Evolutionary conservation across 2,888 invertebrate genomes (phyloP).

Genomic region (Mycalesis mineus): DNA sequence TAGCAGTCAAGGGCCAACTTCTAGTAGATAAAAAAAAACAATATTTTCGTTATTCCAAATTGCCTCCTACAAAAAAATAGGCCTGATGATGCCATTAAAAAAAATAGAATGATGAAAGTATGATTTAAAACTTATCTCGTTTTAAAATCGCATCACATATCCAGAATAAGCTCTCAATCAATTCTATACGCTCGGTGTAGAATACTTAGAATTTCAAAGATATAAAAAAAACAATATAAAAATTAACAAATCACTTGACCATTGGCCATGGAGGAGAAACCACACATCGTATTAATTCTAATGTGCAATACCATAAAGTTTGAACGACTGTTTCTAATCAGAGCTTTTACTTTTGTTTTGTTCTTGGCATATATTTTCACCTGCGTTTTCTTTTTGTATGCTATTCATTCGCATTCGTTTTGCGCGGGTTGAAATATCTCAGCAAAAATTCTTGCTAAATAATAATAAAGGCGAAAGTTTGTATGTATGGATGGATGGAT

Average conservation of each 20-base stretch:
- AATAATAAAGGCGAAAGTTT: too few relatives aligned
- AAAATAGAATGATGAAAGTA: too few relatives aligned
- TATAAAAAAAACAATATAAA: constrained; percentile 15
- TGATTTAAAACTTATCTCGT: too few relatives aligned
- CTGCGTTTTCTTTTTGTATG: background rate
- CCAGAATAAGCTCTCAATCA: constrained; percentile 25
- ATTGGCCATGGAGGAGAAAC: constrained; percentile 21
- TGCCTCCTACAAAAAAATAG: too few relatives aligned
- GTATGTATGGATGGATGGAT: too few relatives aligned
- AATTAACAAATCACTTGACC: constrained; percentile 24
- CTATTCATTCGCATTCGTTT: too few relatives aligned
- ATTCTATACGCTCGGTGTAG: constrained; percentile 27
- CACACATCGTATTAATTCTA: constrained; percentile 8
- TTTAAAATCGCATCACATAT: background rate
- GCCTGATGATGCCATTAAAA: too few relatives aligned
- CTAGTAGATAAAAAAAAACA: too few relatives aligned
- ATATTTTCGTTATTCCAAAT: too few relatives aligned
- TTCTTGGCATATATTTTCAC: constrained; percentile 8
- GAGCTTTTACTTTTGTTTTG: constrained; percentile 24
- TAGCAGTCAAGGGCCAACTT: too few relatives aligned
- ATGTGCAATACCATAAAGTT: constrained; percentile 22
- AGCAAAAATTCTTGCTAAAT: too few relatives aligned
- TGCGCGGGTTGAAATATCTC: too few relatives aligned
- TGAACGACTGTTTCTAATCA: constrained; percentile 28
- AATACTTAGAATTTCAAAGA: constrained; percentile 16